Evolutionary conservation across 2,797 vertebrate genomes (phyloP).

Genomic region (Tamandua tetradactyla): DNA sequence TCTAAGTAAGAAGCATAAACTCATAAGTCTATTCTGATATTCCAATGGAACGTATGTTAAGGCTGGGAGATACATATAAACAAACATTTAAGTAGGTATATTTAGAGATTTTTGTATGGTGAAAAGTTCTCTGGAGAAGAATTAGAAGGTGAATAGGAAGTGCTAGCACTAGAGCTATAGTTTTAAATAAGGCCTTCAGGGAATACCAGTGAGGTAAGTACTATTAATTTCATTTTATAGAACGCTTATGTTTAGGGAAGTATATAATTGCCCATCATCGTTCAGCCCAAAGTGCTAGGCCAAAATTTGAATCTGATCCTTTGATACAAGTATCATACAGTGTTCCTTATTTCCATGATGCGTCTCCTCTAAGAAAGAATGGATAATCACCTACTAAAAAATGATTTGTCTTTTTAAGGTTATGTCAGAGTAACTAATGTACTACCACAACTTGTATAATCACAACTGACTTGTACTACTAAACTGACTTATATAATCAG

Average conservation of each 20-base stretch:
- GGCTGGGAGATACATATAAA: background rate
- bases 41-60: background rate
- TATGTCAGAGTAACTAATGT: too few relatives aligned
- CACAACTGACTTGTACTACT: too few relatives aligned
- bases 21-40: background rate
- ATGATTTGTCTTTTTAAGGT: too few relatives aligned
- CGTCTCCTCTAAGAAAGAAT: too few relatives aligned
- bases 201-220: background rate
- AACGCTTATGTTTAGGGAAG: background rate
- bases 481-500: too few relatives aligned
- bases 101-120: background rate
- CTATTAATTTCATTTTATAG: conserved; percentile 11
- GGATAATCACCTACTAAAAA: too few relatives aligned
- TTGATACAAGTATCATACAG: too few relatives aligned
- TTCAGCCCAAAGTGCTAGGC: too few relatives aligned
- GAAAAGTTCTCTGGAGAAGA: background rate
- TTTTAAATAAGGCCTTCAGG: background rate
- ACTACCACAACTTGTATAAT: too few relatives aligned
- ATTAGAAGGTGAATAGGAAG: background rate
- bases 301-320: too few relatives aligned
- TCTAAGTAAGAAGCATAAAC: background rate
- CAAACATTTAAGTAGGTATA: background rate
- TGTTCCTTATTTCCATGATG: too few relatives aligned
- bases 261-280: too few relatives aligned
- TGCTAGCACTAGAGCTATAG: background rate